Conservation (phyloP, 1,140 invertebrate species). For the Anagrus nilaparvatae region DNA sequence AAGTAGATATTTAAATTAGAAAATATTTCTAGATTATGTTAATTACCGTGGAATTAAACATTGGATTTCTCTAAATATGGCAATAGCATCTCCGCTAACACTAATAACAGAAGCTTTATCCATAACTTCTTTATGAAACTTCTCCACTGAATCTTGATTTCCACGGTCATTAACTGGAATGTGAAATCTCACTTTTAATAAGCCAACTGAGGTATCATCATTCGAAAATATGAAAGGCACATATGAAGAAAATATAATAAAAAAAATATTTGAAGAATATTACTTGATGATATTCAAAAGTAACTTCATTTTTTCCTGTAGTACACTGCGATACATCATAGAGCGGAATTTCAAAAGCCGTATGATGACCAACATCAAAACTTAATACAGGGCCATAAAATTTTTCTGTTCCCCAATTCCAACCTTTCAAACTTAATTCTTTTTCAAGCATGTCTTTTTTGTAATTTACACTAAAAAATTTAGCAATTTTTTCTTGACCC, state of each 20-base stretch:
- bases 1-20: too few species aligned
- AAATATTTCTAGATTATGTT: too few species aligned
- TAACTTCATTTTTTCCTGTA: conserved; percentile 98
- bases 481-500: conserved; percentile 75
- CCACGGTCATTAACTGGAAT: conserved; percentile 80
- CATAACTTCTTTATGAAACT: conserved; percentile 93
- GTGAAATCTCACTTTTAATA: conserved; percentile 97
- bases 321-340: conserved; percentile 93
- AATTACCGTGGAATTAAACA: conserved; percentile 95
- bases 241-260: conserved; percentile 9
- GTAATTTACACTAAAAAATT: conserved; percentile 78
- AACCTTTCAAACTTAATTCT: conserved; percentile 91
- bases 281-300: conserved; percentile 93
- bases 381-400: conserved; percentile 86
- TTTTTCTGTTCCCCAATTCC: conserved; percentile 97
- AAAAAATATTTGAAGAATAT: background rate
- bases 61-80: conserved; percentile 92
- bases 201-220: conserved; percentile 92
- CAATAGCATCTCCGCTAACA: conserved; percentile 94
- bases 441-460: conserved; percentile 80
- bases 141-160: conserved; percentile 84
- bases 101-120: conserved; percentile 95
- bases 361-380: conserved; percentile 83
- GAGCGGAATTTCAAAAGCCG: conserved; percentile 94
- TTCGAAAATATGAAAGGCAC: conserved; percentile 50